These are phyloP conservation scores for Stichopus horrens DNA, from an alignment of 53 echinoderm and acorn worm genomes.

Conservation along the genomic window DNA sequence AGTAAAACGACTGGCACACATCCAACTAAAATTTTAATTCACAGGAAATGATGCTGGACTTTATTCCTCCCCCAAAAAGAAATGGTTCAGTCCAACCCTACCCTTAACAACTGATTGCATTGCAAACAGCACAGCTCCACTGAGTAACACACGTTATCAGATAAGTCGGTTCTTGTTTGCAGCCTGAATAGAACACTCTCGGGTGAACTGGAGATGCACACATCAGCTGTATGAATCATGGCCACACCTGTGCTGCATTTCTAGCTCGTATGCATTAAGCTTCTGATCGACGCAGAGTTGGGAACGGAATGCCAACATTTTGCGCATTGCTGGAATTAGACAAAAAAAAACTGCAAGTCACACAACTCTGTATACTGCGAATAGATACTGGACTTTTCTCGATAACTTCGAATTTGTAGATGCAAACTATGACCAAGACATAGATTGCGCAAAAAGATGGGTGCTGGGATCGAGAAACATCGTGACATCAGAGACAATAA, in stretches of 20 bases:
- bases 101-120: constrained; percentile 38
- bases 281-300: neutral
- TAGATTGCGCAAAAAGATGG: too few species aligned
- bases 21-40: constrained; percentile 21
- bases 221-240: constrained; percentile 8
- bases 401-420: too few species aligned
- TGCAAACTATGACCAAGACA: too few species aligned
- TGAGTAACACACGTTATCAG: constrained; percentile 24
- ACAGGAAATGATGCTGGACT: constrained; percentile 4
- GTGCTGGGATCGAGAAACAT: too few species aligned
- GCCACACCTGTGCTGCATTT: constrained; percentile 3
- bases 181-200: neutral
- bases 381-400: too few species aligned
- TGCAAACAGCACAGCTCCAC: constrained; percentile 18
- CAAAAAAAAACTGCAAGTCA: too few species aligned
- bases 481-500: too few species aligned
- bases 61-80: neutral
- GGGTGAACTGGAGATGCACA: neutral
- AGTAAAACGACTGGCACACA: constrained; percentile 13
- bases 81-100: constrained; percentile 31
- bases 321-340: too few species aligned
- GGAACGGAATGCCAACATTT: neutral
- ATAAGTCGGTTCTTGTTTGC: constrained; percentile 1
- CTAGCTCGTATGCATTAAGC: neutral
- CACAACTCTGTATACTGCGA: too few species aligned